Conservation (phyloP, 2,797 vertebrate species). For the Phoebastria nigripes region DNA sequence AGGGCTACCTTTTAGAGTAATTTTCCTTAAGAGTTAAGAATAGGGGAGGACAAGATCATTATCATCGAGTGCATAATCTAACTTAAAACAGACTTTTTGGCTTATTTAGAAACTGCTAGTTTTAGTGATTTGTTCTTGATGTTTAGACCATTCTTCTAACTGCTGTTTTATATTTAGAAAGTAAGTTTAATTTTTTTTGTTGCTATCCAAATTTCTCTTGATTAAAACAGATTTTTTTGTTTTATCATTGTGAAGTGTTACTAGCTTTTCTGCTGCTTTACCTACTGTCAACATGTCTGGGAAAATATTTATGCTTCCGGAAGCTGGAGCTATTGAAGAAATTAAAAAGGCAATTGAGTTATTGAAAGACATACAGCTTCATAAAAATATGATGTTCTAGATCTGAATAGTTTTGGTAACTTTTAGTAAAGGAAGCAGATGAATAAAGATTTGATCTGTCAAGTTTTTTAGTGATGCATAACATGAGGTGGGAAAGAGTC, state of each 20-base stretch:
- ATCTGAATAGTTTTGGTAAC: not conserved
- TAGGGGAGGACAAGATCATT: not conserved
- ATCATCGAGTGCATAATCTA: not conserved
- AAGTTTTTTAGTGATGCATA: not conserved
- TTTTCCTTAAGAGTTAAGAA: not conserved
- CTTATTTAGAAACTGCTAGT: not conserved
- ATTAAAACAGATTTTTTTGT: not conserved
- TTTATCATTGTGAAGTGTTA: not conserved
- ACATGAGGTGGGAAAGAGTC: not conserved
- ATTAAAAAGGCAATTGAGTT: not conserved
- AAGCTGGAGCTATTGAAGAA: not conserved
- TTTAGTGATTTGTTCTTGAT: not conserved
- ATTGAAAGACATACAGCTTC: not conserved
- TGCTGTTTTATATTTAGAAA: not conserved
- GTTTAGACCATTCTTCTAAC: not conserved
- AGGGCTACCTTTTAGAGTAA: not conserved
- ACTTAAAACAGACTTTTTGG: not conserved
- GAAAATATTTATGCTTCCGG: not conserved
- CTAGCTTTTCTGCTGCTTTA: not conserved
- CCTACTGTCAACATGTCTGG: not conserved
- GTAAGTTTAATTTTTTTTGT: not conserved
- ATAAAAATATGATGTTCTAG: not conserved
- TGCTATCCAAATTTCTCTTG: not conserved
- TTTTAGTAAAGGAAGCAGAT: not conserved
- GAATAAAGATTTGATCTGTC: not conserved